Evolutionary conservation across 2,797 vertebrate species (phyloP).

Genomic region (Gymnothorax javanicus): DNA sequence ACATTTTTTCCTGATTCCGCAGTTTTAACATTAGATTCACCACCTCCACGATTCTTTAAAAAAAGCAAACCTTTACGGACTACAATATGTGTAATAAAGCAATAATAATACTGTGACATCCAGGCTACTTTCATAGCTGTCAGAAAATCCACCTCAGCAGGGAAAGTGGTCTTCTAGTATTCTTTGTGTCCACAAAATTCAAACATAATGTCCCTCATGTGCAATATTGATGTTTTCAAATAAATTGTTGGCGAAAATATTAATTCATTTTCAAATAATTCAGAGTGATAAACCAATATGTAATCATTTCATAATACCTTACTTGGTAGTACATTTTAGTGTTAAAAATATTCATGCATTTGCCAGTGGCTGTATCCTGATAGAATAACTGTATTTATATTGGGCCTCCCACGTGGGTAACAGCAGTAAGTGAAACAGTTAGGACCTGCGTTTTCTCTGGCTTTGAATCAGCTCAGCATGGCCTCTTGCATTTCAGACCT

Average conservation of each 20-base stretch:
- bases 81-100: too few species aligned
- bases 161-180: too few species aligned
- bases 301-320: conserved; percentile 9
- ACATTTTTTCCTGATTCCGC: too few species aligned
- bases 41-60: too few species aligned
- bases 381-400: conserved; percentile 28
- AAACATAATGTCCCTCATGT: neutral
- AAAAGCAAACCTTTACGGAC: too few species aligned
- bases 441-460: conserved; percentile 60
- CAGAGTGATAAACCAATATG: neutral
- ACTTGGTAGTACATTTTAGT: neutral
- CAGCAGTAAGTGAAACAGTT: conserved; percentile 23
- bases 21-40: too few species aligned
- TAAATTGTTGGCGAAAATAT: neutral
- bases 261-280: neutral
- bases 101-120: too few species aligned
- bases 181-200: too few species aligned
- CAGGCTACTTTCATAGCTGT: too few species aligned
- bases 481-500: conserved; percentile 65
- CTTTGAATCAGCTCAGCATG: conserved; percentile 40
- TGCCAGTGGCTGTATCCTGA: neutral
- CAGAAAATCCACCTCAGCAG: too few species aligned
- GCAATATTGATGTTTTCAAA: neutral
- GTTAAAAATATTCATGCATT: neutral
- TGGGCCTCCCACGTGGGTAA: neutral